These are phyloP conservation scores for Neodiprion virginianus DNA, from an alignment of 1,140 invertebrate species.

Conservation along the genomic window DNA sequence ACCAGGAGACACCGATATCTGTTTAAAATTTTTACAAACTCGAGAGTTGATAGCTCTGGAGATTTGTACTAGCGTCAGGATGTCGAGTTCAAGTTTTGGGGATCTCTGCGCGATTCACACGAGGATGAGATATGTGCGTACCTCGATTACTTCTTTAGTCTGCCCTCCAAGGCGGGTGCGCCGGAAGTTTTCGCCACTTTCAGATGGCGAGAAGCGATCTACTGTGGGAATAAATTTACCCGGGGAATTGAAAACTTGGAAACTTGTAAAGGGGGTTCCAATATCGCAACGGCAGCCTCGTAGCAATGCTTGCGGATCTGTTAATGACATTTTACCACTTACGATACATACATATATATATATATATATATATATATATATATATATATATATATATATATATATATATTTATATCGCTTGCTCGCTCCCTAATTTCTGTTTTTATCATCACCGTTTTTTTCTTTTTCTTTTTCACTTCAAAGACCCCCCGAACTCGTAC, in stretches of 20 bases:
- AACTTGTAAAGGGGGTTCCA: neutral
- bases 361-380: neutral
- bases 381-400: too few relatives aligned
- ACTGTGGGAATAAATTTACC: neutral
- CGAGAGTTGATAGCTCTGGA: too few relatives aligned
- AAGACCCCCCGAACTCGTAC: neutral
- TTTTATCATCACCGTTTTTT: neutral
- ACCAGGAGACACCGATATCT: too few relatives aligned
- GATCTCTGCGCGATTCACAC: too few relatives aligned
- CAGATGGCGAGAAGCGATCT: neutral
- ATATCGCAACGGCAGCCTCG: neutral
- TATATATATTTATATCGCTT: neutral
- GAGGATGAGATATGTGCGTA: too few relatives aligned
- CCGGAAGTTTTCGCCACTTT: too few relatives aligned
- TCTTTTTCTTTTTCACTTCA: neutral
- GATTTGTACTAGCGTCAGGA: too few relatives aligned
- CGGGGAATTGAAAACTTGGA: slow-evolving; percentile 4
- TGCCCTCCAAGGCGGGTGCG: too few relatives aligned
- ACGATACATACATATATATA: neutral
- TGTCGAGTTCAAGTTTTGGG: too few relatives aligned
- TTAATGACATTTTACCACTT: slow-evolving; percentile 1
- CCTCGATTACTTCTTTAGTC: too few relatives aligned
- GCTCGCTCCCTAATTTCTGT: neutral
- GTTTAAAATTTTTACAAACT: too few relatives aligned
- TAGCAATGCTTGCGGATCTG: neutral